A percentile compares a stretch with the other conserved stretches of the same genome.
phyloP scores from a whole-genome alignment of 2,888 invertebrate species.

The Metallyticus violacea region DNA sequence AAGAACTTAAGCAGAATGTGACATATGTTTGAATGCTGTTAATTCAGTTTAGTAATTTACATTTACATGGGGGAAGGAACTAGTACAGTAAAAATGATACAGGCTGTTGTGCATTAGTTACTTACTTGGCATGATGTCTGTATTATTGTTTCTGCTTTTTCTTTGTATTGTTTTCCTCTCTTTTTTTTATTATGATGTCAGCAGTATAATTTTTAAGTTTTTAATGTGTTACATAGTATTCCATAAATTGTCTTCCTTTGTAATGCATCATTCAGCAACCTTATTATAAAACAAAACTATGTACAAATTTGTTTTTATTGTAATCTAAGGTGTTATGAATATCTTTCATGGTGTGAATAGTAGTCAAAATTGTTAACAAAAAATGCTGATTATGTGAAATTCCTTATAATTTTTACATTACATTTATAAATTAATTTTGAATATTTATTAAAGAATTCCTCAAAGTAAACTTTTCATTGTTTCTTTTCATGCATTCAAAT shows the following conservation, averaged over 20 bases:
- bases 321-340: not conserved
- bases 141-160: no score
- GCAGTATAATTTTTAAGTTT: not conserved
- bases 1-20: no score
- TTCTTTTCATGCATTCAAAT: not conserved
- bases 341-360: not conserved
- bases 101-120: not conserved
- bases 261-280: not conserved
- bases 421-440: not conserved
- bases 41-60: not conserved
- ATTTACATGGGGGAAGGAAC: not conserved
- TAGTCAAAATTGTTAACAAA: not conserved
- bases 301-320: not conserved
- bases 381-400: not conserved
- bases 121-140: no score
- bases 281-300: not conserved
- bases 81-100: not conserved
- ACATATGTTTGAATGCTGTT: not conserved
- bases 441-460: not conserved
- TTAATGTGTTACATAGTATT: not conserved
- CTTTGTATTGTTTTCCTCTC: not conserved
- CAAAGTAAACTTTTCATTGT: not conserved
- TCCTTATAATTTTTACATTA: not conserved
- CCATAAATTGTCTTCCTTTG: not conserved
- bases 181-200: no score